These are phyloP conservation scores for Neria commutata DNA, from an alignment of 2,888 invertebrate species.

Conservation along the genomic window DNA sequence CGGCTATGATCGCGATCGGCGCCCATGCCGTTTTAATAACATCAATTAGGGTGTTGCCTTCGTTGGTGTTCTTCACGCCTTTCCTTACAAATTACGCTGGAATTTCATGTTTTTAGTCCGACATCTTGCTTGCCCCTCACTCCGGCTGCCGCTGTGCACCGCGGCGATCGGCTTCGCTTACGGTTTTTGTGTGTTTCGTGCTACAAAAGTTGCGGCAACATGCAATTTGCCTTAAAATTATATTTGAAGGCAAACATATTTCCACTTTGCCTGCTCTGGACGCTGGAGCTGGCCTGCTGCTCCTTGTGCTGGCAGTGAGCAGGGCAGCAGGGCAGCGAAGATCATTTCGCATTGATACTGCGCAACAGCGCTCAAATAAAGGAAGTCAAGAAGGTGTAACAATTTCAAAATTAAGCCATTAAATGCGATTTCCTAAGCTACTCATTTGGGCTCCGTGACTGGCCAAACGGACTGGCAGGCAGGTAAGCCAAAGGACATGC, in stretches of 20 bases:
- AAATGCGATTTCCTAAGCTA: slow-evolving; percentile 28
- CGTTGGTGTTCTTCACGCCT: slow-evolving; percentile 65
- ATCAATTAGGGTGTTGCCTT: slow-evolving; percentile 63
- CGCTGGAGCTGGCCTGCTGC: slow-evolving; percentile 7
- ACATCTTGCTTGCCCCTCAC: too few relatives aligned
- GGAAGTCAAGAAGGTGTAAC: slow-evolving; percentile 31
- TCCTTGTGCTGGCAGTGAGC: too few relatives aligned
- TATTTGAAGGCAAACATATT: slow-evolving; percentile 44
- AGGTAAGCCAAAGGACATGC: too few relatives aligned
- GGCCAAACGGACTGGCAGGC: too few relatives aligned
- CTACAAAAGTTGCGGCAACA: too few relatives aligned
- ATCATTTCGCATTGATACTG: too few relatives aligned
- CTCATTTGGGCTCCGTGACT: too few relatives aligned
- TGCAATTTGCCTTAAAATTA: slow-evolving; percentile 58
- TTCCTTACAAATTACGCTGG: slow-evolving; percentile 62
- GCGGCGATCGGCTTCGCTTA: neutral
- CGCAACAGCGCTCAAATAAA: too few relatives aligned
- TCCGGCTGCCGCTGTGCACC: too few relatives aligned
- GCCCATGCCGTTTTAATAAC: slow-evolving; percentile 60
- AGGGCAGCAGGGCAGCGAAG: too few relatives aligned
- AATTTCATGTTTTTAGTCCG: slow-evolving; percentile 59
- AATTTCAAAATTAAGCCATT: slow-evolving; percentile 54
- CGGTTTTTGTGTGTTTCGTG: neutral
- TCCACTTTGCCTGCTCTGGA: slow-evolving; percentile 29
- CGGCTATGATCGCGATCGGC: too few relatives aligned